Evolutionary conservation across 2,888 invertebrate genomes (phyloP), one percentile per base, ranked within the genome.

Genomic region (Dynastes tityus): DNA sequence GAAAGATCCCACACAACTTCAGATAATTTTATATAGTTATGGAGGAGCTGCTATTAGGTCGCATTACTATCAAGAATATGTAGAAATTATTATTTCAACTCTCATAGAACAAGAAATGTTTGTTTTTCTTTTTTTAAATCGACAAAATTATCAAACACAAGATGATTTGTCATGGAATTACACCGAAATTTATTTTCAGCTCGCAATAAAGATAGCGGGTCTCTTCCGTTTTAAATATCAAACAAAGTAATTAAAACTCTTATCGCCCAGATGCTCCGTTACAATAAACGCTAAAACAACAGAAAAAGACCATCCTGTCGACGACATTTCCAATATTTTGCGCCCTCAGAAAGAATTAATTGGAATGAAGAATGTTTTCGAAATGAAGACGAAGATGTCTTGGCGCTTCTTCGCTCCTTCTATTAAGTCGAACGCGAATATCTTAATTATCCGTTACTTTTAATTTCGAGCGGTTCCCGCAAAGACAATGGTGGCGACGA

Each of bases 401-500:
- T 29, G 27, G 22, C 37, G 22, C 58, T 45, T 8, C 11, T 61
- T 22, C 61, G 13, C 49, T 37, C 9, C 11, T 58, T 45, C 40
- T 61, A 74, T 61, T 49, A 49, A 49, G 29, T 74, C 27, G 45
- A 74, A 74, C 73, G 27, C 13, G 71, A 55, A 55, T 55, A 71
- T 71, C 73, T 74, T 74, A 74, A 74, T 74, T 74, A 74, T 74
- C 58, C 61, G 61, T 74, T 74, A 74, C 45, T 74, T 74, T 74
- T 74, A 74, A 74, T 74, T 74, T 55, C 27, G 45, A 61, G 61
- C 45, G 61, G 61, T 45, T 49, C 45, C 29, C 63, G 61, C 40
- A 22, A 37, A 74, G 40, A 63, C 73, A 74, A 74, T 74, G 61
- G 49, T 13, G 27, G 27, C 51, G 68, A 68, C 51, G 68, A 68